Base-by-base conservation (phyloP, 2,888 invertebrate genomes). In the Ariolimax columbianus region DNA sequence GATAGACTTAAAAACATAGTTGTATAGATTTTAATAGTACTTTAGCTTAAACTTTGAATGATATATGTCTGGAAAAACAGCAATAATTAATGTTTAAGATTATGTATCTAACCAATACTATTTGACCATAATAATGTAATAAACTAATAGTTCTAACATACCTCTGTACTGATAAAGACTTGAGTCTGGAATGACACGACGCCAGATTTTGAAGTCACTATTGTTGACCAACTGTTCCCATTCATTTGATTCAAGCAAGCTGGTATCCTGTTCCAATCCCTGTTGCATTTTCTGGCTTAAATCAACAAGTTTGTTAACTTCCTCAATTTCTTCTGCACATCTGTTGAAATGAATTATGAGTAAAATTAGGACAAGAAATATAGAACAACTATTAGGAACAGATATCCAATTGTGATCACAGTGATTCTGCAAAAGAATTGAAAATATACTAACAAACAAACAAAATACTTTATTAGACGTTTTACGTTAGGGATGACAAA, bases 131-230 rank as follows among this genome's bases (percentile, higher is more conserved):
- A 55, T 55, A 55, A 14, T 55, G 17, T 23, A 2, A 23, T 30
- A 68, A 23, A 40, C 14, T 38, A 66, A 23, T 40, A 77, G 14
- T 6, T 55, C 40, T 81, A 30, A 66, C 83, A 77, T 88, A 93
- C 93, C 92, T 93, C 92, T 93, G 87, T 94, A 94, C 87, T 94
- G 91, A 87, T 91, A 93, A 9, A 93, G 89, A 85, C 89, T 86
- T 33, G 89, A 87, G n/a, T 91, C 88, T 23, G 86, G 85, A 26
- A 94, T 89, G 23, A 91, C 92, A 86, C 92, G 90, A 55, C 93
- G 89, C 93, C 93, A 94, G 0, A 93, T 88, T 77, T 90, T 90
- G 36, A 94, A 89, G 59, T 92, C 88, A 6, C 88, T 88, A 66
- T 88, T 88, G 84, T 92, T 90, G 26, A 94, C 91, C 23, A 94